Conservation (phyloP, 30 jellyfish, hydroid and myxozoan species). For the Calvadosia cruxmelitensis region DNA sequence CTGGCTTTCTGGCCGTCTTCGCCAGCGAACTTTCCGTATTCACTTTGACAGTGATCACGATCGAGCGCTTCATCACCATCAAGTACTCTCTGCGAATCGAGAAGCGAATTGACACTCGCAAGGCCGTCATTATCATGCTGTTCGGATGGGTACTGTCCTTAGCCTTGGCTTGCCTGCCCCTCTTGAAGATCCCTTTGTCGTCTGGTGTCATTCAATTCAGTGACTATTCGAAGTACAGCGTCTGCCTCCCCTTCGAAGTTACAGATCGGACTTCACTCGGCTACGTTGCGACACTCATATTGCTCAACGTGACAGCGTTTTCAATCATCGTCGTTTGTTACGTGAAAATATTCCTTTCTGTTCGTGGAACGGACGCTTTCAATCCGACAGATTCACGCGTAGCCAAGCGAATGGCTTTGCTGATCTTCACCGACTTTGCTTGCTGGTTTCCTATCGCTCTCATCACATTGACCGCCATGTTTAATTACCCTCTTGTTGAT, state of each 20-base stretch:
- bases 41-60: constrained; percentile 63
- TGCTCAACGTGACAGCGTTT: constrained; percentile 56
- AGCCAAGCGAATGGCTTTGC: constrained; percentile 78
- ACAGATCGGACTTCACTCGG: constrained; percentile 43
- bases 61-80: constrained; percentile 76
- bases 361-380: constrained; percentile 82
- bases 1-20: constrained; percentile 88
- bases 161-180: constrained; percentile 55
- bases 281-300: constrained; percentile 23
- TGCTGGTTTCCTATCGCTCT: constrained; percentile 93
- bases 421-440: constrained; percentile 73
- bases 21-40: constrained; percentile 85
- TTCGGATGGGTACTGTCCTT: constrained; percentile 80
- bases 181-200: constrained; percentile 24
- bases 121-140: constrained; percentile 46
- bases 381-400: constrained; percentile 85
- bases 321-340: constrained; percentile 57
- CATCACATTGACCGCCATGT: constrained; percentile 55
- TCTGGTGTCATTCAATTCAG: constrained; percentile 48
- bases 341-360: constrained; percentile 58
- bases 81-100: constrained; percentile 66
- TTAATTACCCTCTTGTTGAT: constrained; percentile 44
- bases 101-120: constrained; percentile 40
- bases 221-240: constrained; percentile 73
- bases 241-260: constrained; percentile 80